Base-by-base conservation (phyloP, 2,113 vertebrate genomes). In the Neogobius melanostomus region DNA sequence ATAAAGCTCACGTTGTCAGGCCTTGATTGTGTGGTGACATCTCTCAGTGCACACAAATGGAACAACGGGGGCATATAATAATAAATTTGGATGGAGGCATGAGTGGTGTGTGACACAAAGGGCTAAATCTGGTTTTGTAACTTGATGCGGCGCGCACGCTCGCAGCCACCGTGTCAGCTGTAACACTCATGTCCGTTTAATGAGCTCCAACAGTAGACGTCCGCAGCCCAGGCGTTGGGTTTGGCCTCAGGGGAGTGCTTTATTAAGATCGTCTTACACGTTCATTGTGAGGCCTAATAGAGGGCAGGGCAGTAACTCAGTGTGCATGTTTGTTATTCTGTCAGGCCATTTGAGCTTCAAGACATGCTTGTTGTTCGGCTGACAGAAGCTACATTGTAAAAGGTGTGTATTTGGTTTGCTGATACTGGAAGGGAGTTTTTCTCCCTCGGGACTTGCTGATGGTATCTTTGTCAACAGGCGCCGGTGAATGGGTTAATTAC, bases 211-310 rank as follows among this genome's bases (percentile, higher is more conserved):
- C 87, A 78, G 82, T 77, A 84, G 79, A 87, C 85, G 84, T 88
- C 83, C 82, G 80, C 74, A 57, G 71, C 82, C 70, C 76, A 79
- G 80, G 71, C 74, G 68, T 84, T 60, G 8, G 78, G 82, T 83
- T 83, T 75, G 82, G 84, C 88, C 83, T 83, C 81, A 70, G 85
- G 90, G 86, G 85, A 84, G 74, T 79, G 75, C 78, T 85, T 90
- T 81, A 92, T 93, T 90, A 91, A 77, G 75, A 86, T 90, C 82
- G 77, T 66, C 76, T 91, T 89, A 86, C 89, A 82, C 78, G 71
- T 69, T 79, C 82, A 83, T 86, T 85, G 86, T 90, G 83, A 44
- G 77, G 74, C 53, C 78, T 89, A 89, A 89, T 89, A 72, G 85
- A 87, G 85, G 84, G 84, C 86, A 84, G 81, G 79, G 81, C 81